Conservation (phyloP, 2,797 vertebrate species). For the Pterois miles region DNA sequence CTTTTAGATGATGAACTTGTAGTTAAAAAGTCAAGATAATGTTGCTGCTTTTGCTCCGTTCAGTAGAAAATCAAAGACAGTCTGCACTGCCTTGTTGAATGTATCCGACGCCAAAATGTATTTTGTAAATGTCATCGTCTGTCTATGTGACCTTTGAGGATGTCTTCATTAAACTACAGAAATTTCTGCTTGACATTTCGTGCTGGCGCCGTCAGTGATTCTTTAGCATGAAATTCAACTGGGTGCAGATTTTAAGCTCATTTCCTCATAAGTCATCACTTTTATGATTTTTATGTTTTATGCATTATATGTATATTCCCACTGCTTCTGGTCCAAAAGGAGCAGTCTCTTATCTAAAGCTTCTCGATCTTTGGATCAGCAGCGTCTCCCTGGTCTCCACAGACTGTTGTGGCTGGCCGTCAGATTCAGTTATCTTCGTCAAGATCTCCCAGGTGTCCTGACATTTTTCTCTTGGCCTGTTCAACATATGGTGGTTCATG, state of each 20-base stretch:
- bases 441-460: background rate
- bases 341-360: background rate
- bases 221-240: background rate
- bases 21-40: background rate
- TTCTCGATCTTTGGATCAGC: constrained; percentile 1
- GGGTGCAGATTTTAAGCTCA: constrained; percentile 7
- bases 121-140: constrained; percentile 32
- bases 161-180: constrained; percentile 34
- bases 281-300: background rate
- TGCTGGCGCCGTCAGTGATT: background rate
- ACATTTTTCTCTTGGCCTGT: background rate
- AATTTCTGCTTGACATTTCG: constrained; percentile 19
- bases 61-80: background rate
- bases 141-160: constrained; percentile 36
- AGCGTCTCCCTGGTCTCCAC: background rate
- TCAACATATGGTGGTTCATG: background rate
- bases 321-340: background rate
- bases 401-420: constrained; percentile 2
- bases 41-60: background rate
- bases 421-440: constrained; percentile 17
- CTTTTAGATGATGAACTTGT: background rate
- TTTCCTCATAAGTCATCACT: background rate
- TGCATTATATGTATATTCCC: background rate
- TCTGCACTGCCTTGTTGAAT: constrained; percentile 1
- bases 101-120: constrained; percentile 3